Evolutionary conservation across 2,797 vertebrate genomes (phyloP).

Genomic region (Passerculus sandwichensis): DNA sequence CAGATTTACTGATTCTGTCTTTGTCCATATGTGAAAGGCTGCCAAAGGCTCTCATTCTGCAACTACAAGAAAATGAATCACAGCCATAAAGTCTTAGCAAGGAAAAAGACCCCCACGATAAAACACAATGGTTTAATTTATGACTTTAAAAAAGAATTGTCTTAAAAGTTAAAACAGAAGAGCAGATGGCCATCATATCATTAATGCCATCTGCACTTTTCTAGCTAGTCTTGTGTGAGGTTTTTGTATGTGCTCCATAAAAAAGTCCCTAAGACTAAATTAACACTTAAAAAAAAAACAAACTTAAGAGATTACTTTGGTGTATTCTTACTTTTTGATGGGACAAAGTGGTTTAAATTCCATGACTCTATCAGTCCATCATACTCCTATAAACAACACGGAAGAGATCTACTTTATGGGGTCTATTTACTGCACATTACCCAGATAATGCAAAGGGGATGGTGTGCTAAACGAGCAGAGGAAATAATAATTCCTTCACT

Average conservation of each 20-base stretch:
- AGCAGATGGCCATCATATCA: not conserved
- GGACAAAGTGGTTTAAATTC: not conserved
- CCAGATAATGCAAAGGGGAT: not conserved
- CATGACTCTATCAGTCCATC: not conserved
- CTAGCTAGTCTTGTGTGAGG: rapidly evolving
- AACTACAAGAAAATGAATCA: not conserved
- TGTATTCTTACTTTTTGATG: not conserved
- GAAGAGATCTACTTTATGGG: not conserved
- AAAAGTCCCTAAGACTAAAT: not conserved
- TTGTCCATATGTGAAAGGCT: not conserved
- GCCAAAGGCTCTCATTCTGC: not conserved
- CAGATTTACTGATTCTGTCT: not conserved
- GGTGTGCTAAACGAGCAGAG: not conserved
- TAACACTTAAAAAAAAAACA: not conserved
- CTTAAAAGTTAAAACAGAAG: not conserved
- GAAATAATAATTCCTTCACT: not conserved
- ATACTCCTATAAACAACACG: not conserved
- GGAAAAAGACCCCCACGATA: not conserved
- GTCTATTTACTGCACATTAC: not conserved
- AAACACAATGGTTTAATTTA: not conserved
- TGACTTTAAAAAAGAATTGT: not conserved
- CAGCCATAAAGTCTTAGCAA: not conserved
- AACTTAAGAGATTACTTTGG: not conserved
- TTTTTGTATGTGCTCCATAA: not conserved
- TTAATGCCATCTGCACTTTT: not conserved